These are phyloP conservation scores for Aphelocoma californica DNA, from an alignment of 2,797 vertebrate species.

Conservation along the genomic window DNA sequence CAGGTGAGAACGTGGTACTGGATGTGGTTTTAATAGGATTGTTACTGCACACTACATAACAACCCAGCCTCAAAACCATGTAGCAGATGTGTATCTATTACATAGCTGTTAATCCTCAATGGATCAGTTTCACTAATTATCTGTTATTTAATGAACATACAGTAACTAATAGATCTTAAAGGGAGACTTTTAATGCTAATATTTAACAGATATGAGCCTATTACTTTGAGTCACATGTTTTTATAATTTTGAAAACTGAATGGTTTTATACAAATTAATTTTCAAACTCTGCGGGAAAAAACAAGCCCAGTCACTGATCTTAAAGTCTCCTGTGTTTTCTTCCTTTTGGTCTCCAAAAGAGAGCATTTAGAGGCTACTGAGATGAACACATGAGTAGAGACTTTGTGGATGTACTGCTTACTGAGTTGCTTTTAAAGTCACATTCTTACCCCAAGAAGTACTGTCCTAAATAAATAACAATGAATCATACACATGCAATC, in stretches of 20 bases:
- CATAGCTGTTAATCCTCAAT: conserved; percentile 39
- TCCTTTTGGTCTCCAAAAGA: neutral
- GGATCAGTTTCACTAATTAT: conserved; percentile 35
- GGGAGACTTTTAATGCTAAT: conserved; percentile 8
- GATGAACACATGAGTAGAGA: neutral
- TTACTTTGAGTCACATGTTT: neutral
- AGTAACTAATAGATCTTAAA: conserved; percentile 57
- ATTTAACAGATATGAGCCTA: neutral
- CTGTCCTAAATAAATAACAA: neutral
- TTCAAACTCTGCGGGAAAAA: neutral
- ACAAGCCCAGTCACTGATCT: neutral
- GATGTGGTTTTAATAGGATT: conserved; percentile 17
- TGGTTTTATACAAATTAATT: neutral
- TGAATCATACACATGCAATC: neutral
- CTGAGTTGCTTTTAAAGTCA: neutral
- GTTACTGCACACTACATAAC: conserved; percentile 45
- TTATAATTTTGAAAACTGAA: neutral
- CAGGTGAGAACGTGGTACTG: neutral
- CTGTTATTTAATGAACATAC: conserved; percentile 58
- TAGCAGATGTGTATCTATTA: conserved; percentile 56
- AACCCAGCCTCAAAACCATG: neutral
- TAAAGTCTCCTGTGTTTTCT: neutral
- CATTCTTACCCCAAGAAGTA: neutral
- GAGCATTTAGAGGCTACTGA: neutral
- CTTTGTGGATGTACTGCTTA: neutral